These are phyloP conservation scores for Melanotaenia nigrans DNA, from an alignment of 2,797 vertebrate species.

Conservation along the genomic window DNA sequence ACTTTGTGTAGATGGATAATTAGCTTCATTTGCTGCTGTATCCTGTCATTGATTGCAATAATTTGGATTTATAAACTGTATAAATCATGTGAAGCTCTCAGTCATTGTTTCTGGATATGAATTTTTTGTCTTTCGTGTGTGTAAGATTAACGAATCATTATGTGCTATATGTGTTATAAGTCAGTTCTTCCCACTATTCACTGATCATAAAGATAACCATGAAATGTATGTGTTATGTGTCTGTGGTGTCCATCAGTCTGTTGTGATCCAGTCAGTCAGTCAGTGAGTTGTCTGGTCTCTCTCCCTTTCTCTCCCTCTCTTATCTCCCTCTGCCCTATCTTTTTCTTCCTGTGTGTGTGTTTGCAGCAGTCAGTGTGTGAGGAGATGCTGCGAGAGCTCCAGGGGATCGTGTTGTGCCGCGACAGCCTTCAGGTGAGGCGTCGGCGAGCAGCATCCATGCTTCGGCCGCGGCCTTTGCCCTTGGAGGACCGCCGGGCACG, in stretches of 20 bases:
- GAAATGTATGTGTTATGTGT: constrained; percentile 40
- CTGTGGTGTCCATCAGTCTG: constrained; percentile 50
- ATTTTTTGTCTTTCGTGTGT: constrained; percentile 25
- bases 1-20: constrained; percentile 23
- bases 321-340: constrained; percentile 60
- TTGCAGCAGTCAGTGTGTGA: constrained; percentile 94
- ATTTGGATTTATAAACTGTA: constrained; percentile 17
- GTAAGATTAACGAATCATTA: constrained; percentile 13
- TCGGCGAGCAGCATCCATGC: constrained; percentile 75
- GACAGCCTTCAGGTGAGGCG: constrained; percentile 92
- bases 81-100: neutral
- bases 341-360: constrained; percentile 62
- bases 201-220: constrained; percentile 29
- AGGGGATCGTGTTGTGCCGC: constrained; percentile 93
- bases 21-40: neutral
- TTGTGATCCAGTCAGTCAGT: constrained; percentile 69
- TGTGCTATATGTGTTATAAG: constrained; percentile 19
- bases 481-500: constrained; percentile 87
- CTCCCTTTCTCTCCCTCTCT: constrained; percentile 64
- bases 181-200: constrained; percentile 1
- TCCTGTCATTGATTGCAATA: constrained; percentile 15
- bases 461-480: constrained; percentile 82
- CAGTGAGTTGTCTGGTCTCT: constrained; percentile 78
- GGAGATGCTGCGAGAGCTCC: constrained; percentile 96
- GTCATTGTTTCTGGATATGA: constrained; percentile 13